Base-by-base conservation (phyloP, 2,113 vertebrate genomes). In the Burhinus oedicnemus region DNA sequence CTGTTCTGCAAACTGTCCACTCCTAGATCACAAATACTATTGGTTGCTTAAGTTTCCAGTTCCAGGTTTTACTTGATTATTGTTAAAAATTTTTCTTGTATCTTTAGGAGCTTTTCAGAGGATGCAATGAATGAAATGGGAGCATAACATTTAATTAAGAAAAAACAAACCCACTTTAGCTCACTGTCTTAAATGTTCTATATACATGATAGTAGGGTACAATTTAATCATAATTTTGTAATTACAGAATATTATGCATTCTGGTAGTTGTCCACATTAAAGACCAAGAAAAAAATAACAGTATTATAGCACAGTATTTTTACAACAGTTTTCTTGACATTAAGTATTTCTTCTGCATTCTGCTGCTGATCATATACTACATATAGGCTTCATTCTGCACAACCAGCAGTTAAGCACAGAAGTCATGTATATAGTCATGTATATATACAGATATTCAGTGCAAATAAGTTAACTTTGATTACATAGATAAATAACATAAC, bases 381-480 rank as follows among this genome's bases (percentile, higher is more conserved):
- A 51, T 9, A 20, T 3, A 95, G 54, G 23, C 9, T 77, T 93
- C 40, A 71, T 55, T 74, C 70, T 65, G 36, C 19, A 42, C 14
- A 60, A 26, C 6, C 32, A 81, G 25, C 62, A 44, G 25, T 75
- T 86, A 94, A 87, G 21, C 49, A 71, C 3, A 32, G 45, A 65
- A 30, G 12, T 45, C 92, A 75, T 38, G 15, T 32, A 47, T 66
- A 6, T 29, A 61, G 16, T 44, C 22, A 75, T n/a, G 15, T 34
- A 47, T 70, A 6, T 29, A 65, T 16, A 38, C 25, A 82, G 52
- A 66, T 64, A 32, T 42, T 78, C 44, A 44, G 8, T 72, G 83
- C 32, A 97, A 89, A 89, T 65, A 44, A 92, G 10, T 86, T 94
- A 78, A 82, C 21, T 95, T 85, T 96, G 27, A 88, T 87, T 32